A percentile compares a stretch with the other conserved stretches of the same genome.
Conservation (phyloP, 2,888 invertebrate species). For the Mayetiola destructor region DNA sequence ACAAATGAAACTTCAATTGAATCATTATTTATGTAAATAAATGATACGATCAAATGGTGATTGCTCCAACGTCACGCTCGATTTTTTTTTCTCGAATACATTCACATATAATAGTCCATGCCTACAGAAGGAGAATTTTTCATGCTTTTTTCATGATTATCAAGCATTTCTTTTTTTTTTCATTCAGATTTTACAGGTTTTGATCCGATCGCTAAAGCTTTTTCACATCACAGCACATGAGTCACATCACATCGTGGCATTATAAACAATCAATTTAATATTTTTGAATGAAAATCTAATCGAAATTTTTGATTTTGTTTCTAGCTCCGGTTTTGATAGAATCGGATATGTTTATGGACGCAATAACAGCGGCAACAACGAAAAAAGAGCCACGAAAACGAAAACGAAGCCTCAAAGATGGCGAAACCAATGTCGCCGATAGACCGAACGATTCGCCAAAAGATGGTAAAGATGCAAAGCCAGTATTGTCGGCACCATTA, state of each 20-base stretch:
- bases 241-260: background rate
- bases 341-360: constrained; percentile 89
- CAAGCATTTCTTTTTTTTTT: too few species aligned
- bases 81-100: too few species aligned
- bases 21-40: too few species aligned
- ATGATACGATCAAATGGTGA: too few species aligned
- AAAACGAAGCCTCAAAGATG: constrained; percentile 61
- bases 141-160: too few species aligned
- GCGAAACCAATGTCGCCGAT: constrained; percentile 40
- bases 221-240: constrained; percentile 1
- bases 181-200: too few species aligned
- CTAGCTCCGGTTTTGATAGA: constrained; percentile 67
- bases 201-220: background rate
- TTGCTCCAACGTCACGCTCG: too few species aligned
- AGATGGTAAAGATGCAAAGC: constrained; percentile 20
- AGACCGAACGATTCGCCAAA: constrained; percentile 24
- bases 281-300: background rate
- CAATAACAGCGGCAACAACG: constrained; percentile 60
- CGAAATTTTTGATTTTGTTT: constrained; percentile 26
- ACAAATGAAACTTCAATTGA: too few species aligned
- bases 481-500: constrained; percentile 40
- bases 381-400: constrained; percentile 50
- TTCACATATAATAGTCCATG: too few species aligned
- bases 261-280: background rate
- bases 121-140: too few species aligned